Evolutionary conservation across 2,113 vertebrate species (phyloP), one percentile per base, ranked within the genome.

Genomic region (Lepus europaeus): DNA sequence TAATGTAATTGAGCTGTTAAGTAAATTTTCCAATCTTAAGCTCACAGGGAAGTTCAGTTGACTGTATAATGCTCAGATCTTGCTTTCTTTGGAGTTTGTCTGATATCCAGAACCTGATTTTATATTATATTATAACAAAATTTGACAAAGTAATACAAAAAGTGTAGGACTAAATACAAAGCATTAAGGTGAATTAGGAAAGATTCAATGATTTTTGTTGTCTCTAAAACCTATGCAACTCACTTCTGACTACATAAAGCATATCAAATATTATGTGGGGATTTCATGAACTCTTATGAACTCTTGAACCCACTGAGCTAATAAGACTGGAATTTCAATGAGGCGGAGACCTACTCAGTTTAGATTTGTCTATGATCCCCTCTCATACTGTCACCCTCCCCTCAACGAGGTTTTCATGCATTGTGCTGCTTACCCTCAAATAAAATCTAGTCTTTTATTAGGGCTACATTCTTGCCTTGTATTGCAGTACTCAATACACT

Each of bases 241-340:
- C 53, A 81, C 25, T 84, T 93, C 80, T 94, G 77, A 82, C 80
- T 96, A 94, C 74, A 87, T 86, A 76, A 93, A 89, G 27, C 36
- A 22, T 74, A 93, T 87, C n/a, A 80, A 89, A 64, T 70, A 87
- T 14, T 77, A 51, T 69, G 45, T 96, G 51, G 25, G 23, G 53
- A 90, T 64, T 93, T 91, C 80, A 89, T 94, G 70, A 45, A 45
- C 39, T 76, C 25, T 27, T 68, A 25, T 96, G 89, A 95, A 95
- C 94, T 97, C 82, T 89, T 91, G 91, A 95, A 94, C 91, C 39
- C 53, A 27, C 49, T 96, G 91, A 95, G 87, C 31, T 96, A 95
- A 76, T 86, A 94, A 73, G 82, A 36, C 33, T 93, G 93, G 89
- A 96, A 95, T 96, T 88, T 39, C 78, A 94, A 45, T 59, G 36